phyloP scores from a whole-genome alignment of 1,140 invertebrate species.

The Tetragonula clypearis region DNA sequence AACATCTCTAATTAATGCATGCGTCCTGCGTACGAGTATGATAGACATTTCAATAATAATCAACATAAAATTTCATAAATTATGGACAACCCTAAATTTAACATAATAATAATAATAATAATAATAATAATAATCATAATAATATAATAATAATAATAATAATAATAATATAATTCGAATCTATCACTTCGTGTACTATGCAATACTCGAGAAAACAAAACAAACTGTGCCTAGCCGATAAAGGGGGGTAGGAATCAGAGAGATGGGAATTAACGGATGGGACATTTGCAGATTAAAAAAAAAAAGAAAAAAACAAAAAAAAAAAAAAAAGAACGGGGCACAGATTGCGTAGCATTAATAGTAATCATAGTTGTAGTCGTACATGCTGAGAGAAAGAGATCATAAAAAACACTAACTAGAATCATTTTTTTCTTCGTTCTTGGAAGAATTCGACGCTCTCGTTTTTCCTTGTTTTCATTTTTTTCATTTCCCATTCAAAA shows the following conservation, averaged over 20 bases:
- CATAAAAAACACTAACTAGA: constrained; percentile 82
- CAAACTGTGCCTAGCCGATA: constrained; percentile 68
- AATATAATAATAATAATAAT: constrained; percentile 38
- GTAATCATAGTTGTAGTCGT: constrained; percentile 74
- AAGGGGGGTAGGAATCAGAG: not conserved
- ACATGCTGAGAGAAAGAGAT: constrained; percentile 81
- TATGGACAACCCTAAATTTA: constrained; percentile 80
- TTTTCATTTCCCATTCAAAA: constrained; percentile 16
- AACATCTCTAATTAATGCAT: constrained; percentile 25
- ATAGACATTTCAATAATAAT: constrained; percentile 61
- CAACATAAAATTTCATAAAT: constrained; percentile 71
- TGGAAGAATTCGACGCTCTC: constrained; percentile 78
- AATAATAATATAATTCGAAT: constrained; percentile 69
- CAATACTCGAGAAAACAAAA: constrained; percentile 69
- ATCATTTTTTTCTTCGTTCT: constrained; percentile 77
- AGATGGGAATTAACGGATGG: constrained; percentile 23
- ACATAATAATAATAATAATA: constrained; percentile 58
- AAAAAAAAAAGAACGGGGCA: constrained; percentile 81
- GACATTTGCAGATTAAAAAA: constrained; percentile 70
- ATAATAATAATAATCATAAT: constrained; percentile 59
- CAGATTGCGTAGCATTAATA: constrained; percentile 79
- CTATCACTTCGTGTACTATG: constrained; percentile 68
- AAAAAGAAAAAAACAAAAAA: constrained; percentile 80
- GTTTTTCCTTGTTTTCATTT: not conserved
- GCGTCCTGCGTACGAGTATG: constrained; percentile 28